These are phyloP conservation scores for Apocrypta bakeri DNA, from an alignment of 1,140 invertebrate species.

Conservation along the genomic window DNA sequence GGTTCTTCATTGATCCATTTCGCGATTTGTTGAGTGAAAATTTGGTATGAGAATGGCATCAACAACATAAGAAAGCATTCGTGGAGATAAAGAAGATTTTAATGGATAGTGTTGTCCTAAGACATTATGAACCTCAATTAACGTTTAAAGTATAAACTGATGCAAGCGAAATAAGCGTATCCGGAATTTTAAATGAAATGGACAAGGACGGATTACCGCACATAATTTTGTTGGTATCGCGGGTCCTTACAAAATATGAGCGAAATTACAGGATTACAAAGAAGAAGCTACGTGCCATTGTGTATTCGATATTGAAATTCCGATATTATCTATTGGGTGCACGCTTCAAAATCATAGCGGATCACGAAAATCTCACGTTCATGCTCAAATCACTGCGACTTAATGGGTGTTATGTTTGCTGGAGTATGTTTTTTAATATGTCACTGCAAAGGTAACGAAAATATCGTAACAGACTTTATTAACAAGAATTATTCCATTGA, in stretches of 20 bases:
- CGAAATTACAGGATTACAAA: constrained; percentile 56
- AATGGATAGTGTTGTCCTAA: constrained; percentile 25
- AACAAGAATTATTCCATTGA: constrained; percentile 10
- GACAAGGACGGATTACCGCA: constrained; percentile 15
- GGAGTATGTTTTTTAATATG: not conserved
- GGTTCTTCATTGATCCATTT: constrained; percentile 42
- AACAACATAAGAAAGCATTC: constrained; percentile 34
- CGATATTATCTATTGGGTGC: not conserved
- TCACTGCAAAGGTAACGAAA: not conserved
- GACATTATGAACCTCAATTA: constrained; percentile 32
- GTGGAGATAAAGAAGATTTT: constrained; percentile 51
- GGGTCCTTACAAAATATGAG: constrained; percentile 8
- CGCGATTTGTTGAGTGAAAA: constrained; percentile 40
- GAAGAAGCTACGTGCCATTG: constrained; percentile 60
- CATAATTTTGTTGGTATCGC: constrained; percentile 33
- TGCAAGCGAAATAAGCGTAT: constrained; percentile 33
- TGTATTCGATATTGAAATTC: constrained; percentile 45
- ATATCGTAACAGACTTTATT: not conserved
- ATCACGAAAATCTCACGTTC: not conserved
- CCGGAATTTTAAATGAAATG: constrained; percentile 44
- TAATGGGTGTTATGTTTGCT: constrained; percentile 5
- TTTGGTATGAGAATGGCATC: constrained; percentile 25
- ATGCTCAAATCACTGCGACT: not conserved
- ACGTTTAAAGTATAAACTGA: constrained; percentile 49
- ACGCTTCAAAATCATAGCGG: not conserved